Percentiles rank a stretch among this genome's conserved stretches.
Conservation (phyloP, 2,797 vertebrate genomes). For the Neomorphus geoffroyi region DNA sequence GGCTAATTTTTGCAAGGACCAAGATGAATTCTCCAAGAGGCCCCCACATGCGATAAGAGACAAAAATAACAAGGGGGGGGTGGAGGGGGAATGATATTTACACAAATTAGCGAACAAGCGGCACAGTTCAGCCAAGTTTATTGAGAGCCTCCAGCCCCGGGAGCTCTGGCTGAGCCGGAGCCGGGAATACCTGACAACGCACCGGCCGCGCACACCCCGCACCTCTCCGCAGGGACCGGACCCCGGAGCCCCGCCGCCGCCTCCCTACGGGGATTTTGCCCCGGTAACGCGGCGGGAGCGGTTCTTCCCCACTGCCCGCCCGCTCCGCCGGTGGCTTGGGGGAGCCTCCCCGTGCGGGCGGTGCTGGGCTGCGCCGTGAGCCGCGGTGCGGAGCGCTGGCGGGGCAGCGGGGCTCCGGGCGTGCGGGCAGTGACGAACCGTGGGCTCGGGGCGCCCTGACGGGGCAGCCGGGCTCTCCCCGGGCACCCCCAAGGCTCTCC, state of each 20-base stretch:
- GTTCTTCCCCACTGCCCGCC: too few species aligned
- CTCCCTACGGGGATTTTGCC: background rate
- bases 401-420: too few species aligned
- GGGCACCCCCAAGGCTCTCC: too few species aligned
- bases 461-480: background rate
- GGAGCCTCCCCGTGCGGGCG: too few species aligned
- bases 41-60: background rate
- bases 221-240: background rate
- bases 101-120: background rate
- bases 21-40: background rate
- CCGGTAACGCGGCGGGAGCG: background rate
- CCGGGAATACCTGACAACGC: background rate
- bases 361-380: too few species aligned
- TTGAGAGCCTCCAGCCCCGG: background rate
- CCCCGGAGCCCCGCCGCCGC: background rate
- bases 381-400: too few species aligned
- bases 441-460: background rate
- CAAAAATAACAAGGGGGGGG: rapidly evolving
- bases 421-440: background rate
- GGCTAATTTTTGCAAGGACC: background rate
- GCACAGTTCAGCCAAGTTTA: slow-evolving; percentile 29
- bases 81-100: background rate
- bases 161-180: background rate
- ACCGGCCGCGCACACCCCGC: background rate
- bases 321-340: too few species aligned